Evolutionary conservation across 2,113 vertebrate species (phyloP).

Genomic region (Atrichornis clamosus): DNA sequence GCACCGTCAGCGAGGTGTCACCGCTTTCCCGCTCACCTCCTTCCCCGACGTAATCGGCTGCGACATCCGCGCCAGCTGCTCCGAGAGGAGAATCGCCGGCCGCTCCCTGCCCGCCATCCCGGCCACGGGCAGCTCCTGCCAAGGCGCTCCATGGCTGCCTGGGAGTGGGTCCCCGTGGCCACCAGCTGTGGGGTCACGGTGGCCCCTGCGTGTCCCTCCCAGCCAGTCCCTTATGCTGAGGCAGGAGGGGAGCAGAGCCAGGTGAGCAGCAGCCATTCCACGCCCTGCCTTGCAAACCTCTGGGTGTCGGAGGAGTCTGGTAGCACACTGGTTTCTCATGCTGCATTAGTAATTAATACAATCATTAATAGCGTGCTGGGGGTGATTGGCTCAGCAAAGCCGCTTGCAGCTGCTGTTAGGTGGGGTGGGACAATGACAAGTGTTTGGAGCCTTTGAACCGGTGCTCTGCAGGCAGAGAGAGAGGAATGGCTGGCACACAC

Average conservation of each 20-base stretch:
- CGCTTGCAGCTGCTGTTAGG: not conserved
- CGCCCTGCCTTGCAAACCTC: fast-evolving
- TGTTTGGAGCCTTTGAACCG: not conserved
- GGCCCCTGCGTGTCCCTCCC: not conserved
- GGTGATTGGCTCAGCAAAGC: not conserved
- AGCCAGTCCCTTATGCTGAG: fast-evolving
- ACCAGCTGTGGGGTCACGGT: not conserved
- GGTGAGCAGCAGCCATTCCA: not conserved
- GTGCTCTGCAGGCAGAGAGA: not conserved
- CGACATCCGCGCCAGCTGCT: slow-evolving; percentile 73
- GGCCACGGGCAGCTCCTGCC: not conserved
- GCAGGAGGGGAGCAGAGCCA: not conserved
- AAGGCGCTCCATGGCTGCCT: fast-evolving
- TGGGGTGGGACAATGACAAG: not conserved
- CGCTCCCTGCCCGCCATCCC: not conserved
- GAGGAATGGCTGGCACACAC: not conserved
- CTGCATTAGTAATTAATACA: not conserved
- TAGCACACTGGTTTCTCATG: not conserved
- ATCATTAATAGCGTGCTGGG: not conserved
- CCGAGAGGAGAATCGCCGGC: not conserved
- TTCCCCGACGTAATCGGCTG: slow-evolving; percentile 64
- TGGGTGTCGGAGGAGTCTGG: not conserved
- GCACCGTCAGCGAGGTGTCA: slow-evolving; percentile 43
- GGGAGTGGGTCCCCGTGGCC: fast-evolving
- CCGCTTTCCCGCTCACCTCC: slow-evolving; percentile 42